phyloP scores from a whole-genome alignment of 2,888 invertebrate genomes.

The Ethmia dodecea region DNA sequence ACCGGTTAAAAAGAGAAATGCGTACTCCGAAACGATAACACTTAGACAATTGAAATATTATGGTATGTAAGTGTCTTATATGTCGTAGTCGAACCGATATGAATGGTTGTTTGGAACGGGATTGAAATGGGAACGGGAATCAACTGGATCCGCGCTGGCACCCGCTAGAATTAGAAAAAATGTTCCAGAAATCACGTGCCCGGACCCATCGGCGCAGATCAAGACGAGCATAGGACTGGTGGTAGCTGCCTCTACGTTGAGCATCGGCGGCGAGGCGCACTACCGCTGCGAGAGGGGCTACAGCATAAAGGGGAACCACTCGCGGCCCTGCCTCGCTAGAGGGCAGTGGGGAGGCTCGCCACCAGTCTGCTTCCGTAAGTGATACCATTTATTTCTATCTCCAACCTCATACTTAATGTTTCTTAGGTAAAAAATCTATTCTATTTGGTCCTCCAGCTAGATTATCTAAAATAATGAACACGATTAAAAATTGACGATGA shows the following conservation, averaged over 20 bases:
- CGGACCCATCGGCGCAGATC: slow-evolving; percentile 79
- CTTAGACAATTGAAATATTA: too few relatives aligned
- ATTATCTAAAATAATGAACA: too few relatives aligned
- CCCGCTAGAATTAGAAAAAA: too few relatives aligned
- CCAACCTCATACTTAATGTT: background rate
- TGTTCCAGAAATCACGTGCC: slow-evolving; percentile 90
- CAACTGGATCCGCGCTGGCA: too few relatives aligned
- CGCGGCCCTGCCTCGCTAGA: slow-evolving; percentile 84
- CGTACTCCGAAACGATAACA: too few relatives aligned
- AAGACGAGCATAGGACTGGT: slow-evolving; percentile 73
- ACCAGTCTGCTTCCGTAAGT: slow-evolving; percentile 89
- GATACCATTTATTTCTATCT: background rate
- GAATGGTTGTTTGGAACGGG: too few relatives aligned
- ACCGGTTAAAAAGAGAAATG: too few relatives aligned
- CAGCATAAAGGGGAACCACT: slow-evolving; percentile 86
- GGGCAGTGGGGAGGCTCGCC: slow-evolving; percentile 90
- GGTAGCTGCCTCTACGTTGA: slow-evolving; percentile 80
- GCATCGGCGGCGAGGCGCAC: slow-evolving; percentile 87
- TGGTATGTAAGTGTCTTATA: too few relatives aligned
- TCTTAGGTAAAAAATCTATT: background rate
- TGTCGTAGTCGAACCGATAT: too few relatives aligned
- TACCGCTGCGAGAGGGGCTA: slow-evolving; percentile 91
- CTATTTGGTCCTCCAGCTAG: too few relatives aligned
- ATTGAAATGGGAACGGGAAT: too few relatives aligned
- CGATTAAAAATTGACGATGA: too few relatives aligned